phyloP scores from a whole-genome alignment of 1,140 invertebrate genomes.

The Holotrichia oblita region DNA sequence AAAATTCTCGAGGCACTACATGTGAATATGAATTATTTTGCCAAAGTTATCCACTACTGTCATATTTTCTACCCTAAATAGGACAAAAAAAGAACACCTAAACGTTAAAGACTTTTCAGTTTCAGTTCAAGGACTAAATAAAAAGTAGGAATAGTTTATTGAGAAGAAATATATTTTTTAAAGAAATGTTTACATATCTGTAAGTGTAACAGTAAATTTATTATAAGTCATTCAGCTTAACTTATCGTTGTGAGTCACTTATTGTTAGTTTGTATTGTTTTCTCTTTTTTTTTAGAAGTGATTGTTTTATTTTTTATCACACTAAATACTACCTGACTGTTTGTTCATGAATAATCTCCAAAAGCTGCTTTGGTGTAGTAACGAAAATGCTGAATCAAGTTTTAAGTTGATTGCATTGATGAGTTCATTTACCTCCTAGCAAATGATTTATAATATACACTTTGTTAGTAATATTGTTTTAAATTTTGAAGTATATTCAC shows the following conservation, averaged over 20 bases:
- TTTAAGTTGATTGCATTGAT: conserved; percentile 22
- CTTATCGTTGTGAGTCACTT: neutral
- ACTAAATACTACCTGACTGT: neutral
- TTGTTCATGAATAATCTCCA: neutral
- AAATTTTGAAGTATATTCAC: neutral
- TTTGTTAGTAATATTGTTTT: neutral
- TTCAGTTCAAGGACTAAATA: no score
- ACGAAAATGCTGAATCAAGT: conserved; percentile 14
- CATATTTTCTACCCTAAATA: no score
- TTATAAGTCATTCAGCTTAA: neutral
- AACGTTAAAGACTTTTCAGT: no score
- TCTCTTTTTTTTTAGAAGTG: neutral
- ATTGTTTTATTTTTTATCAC: conserved; percentile 6
- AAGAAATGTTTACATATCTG: neutral
- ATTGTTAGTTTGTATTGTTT: neutral
- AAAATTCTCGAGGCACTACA: no score
- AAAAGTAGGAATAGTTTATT: no score
- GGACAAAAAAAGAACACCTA: no score
- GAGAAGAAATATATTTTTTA: no score
- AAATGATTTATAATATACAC: neutral
- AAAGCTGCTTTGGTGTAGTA: neutral
- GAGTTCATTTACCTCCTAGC: conserved; percentile 20
- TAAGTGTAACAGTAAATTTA: no score
- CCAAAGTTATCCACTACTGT: no score
- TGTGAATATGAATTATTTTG: no score